Conservation (phyloP, 2,797 vertebrate genomes). For the Tadarida brasiliensis region DNA sequence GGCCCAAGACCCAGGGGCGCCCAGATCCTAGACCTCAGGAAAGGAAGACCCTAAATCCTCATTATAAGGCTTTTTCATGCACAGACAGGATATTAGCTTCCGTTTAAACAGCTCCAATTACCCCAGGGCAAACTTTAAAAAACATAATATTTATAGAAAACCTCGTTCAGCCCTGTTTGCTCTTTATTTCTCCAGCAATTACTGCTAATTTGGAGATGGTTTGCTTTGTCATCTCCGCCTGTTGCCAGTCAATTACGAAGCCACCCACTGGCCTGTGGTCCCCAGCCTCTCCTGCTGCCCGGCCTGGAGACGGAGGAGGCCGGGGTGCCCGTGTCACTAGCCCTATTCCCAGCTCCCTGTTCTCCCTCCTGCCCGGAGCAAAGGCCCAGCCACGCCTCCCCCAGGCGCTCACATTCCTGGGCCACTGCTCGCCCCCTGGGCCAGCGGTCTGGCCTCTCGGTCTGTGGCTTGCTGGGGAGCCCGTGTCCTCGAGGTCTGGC, state of each 20-base stretch:
- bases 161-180: conserved; percentile 75
- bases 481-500: fast-evolving
- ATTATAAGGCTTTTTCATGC: conserved; percentile 77
- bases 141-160: conserved; percentile 82
- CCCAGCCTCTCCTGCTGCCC: not conserved
- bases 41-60: conserved; percentile 70
- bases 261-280: not conserved
- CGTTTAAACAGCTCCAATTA: conserved; percentile 77
- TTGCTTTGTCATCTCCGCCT: conserved; percentile 66
- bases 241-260: not conserved
- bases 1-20: not conserved
- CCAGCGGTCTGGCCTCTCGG: not conserved
- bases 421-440: not conserved
- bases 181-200: conserved; percentile 80
- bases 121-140: conserved; percentile 85
- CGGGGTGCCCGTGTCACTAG: fast-evolving
- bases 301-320: not conserved
- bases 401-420: not conserved
- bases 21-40: not conserved
- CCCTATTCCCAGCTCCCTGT: fast-evolving
- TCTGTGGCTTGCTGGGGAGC: too few relatives aligned
- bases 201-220: conserved; percentile 71
- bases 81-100: conserved; percentile 74
- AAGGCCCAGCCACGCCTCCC: fast-evolving
- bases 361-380: fast-evolving